These are phyloP conservation scores for Plagiodera versicolora DNA, from an alignment of 2,888 invertebrate genomes.

Conservation along the genomic window DNA sequence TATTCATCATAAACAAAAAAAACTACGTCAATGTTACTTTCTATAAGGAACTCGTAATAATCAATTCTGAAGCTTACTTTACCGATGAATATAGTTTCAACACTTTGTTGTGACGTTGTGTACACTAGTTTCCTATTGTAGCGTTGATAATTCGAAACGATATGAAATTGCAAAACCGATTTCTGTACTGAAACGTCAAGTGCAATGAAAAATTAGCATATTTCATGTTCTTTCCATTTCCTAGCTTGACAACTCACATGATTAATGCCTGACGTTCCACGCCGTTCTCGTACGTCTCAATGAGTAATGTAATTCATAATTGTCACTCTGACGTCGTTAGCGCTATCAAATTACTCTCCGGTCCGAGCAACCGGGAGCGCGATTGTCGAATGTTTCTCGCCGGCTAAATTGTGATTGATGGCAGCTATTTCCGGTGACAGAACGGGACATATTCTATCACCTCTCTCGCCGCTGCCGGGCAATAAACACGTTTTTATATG, in stretches of 20 bases:
- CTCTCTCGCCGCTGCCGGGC: conserved; percentile 37
- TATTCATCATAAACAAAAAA: too few species aligned
- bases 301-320: conserved; percentile 55
- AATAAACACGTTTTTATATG: conserved; percentile 54
- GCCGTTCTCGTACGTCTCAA: conserved; percentile 51
- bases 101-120: too few species aligned
- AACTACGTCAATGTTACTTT: too few species aligned
- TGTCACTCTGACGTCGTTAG: conserved; percentile 52
- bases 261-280: conserved; percentile 50
- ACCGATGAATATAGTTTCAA: too few species aligned
- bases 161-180: too few species aligned
- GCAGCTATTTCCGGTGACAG: conserved; percentile 52
- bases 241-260: conserved; percentile 47
- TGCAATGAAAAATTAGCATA: not conserved
- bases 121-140: too few species aligned
- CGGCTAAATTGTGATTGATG: conserved; percentile 53
- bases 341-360: conserved; percentile 49
- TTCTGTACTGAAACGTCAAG: not conserved
- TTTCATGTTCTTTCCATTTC: not conserved
- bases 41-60: too few species aligned
- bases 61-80: too few species aligned
- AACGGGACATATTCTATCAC: conserved; percentile 51
- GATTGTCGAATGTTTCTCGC: conserved; percentile 16
- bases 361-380: conserved; percentile 6
- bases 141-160: too few species aligned